Conservation (phyloP, 2,888 invertebrate species). For the Pimpla rufipes region DNA sequence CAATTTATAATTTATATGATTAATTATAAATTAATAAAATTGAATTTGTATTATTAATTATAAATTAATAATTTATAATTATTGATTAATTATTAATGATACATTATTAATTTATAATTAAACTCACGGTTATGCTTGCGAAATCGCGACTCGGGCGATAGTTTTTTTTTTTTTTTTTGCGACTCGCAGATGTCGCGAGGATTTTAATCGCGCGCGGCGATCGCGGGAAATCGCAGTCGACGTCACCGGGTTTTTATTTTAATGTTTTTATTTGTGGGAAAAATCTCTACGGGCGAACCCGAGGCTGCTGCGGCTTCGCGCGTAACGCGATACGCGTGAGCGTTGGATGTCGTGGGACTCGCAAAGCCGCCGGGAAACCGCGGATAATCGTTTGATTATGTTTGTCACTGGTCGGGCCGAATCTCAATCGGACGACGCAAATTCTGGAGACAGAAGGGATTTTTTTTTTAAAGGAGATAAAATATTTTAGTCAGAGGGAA, state of each 20-base stretch:
- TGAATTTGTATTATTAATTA: no score
- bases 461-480: neutral
- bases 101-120: no score
- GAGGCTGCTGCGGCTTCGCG: slow-evolving; percentile 52
- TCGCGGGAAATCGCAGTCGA: neutral
- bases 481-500: neutral
- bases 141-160: neutral
- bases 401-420: neutral
- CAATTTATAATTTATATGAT: no score
- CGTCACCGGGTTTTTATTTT: no score
- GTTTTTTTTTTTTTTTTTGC: neutral
- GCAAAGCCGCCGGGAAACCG: neutral
- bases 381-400: neutral
- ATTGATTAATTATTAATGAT: no score
- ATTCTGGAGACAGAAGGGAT: neutral
- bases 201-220: neutral
- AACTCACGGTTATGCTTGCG: neutral
- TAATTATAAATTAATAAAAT: no score
- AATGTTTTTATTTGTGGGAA: neutral
- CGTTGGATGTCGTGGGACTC: neutral
- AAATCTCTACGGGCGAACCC: neutral
- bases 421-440: neutral
- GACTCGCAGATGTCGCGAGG: neutral
- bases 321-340: slow-evolving; percentile 29
- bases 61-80: no score